Percentiles rank a stretch among this genome's conserved stretches.
These are phyloP conservation scores for Zoroaster sp. DNA, from an alignment of 53 echinoderm and acorn worm genomes.

Conservation along the genomic window DNA sequence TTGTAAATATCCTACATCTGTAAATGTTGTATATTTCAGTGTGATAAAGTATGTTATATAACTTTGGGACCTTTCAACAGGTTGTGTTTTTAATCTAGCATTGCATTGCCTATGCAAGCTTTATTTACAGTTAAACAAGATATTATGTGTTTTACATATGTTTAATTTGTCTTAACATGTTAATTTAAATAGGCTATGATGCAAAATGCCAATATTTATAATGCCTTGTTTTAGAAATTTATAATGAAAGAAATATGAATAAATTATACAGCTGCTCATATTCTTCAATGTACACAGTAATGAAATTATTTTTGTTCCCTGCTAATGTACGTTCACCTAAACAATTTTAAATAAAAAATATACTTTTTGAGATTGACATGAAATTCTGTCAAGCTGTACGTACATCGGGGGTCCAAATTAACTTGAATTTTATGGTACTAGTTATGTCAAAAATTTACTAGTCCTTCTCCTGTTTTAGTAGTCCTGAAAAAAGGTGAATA, in stretches of 20 bases:
- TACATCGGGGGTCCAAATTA: no score
- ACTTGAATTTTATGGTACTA: no score
- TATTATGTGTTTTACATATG: not conserved
- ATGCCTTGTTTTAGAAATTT: not conserved
- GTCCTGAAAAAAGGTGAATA: no score
- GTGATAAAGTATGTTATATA: not conserved
- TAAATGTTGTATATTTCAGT: not conserved
- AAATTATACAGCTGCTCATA: not conserved
- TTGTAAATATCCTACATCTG: slow-evolving; percentile 21
- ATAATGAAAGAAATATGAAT: not conserved
- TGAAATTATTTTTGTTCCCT: no score
- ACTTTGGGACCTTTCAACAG: not conserved
- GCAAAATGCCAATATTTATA: not conserved
- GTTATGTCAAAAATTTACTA: no score
- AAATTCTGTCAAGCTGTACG: no score
- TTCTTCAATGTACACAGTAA: no score
- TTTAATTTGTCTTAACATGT: not conserved
- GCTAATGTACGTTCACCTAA: no score
- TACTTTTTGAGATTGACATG: no score
- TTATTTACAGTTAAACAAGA: not conserved
- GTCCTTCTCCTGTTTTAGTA: no score
- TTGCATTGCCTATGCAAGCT: not conserved
- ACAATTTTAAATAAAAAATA: no score
- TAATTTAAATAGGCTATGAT: not conserved
- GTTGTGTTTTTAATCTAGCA: not conserved